Evolutionary conservation across 2,113 vertebrate genomes (phyloP), one percentile per base, ranked within the genome.

Genomic region (Empidonax alnorum): DNA sequence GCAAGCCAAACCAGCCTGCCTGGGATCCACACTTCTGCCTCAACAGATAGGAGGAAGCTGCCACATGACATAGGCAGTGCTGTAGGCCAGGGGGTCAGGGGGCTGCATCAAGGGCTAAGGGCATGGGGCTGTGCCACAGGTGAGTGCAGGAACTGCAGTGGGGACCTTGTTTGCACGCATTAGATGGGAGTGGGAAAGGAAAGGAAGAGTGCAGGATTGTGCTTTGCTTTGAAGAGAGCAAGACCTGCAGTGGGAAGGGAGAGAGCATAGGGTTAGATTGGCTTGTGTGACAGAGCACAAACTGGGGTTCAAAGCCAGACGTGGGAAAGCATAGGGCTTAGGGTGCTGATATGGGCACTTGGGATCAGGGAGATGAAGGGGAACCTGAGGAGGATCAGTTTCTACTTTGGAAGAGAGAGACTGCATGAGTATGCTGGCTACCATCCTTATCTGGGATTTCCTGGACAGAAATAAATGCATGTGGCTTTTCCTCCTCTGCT

Each of bases 21-120:
- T 20, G 46, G 35, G 30, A 85, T 27, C 12, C 1, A 0, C 4
- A 2, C 20, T 24, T 66, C 14, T 10, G 63, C 5, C 37, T n/a
- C 0, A 0, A 37, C 22, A 52, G 46, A 8, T 0, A 4, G 53
- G 39, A 84, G n/a, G 15, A 18, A 61, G 63, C 25, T 2, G 8
- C 3, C 28, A 3, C 1, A 25, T 55, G 27, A 50, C 4, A 7
- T 0, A 30, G 49, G 41, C 25, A 27, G 46, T 4, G 30, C 37
- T 63, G 61, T 30, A 30, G 61, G 61, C 30, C 18, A 41, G 56
- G 56, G 35, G 47, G 47, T 19, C 47, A 49, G 39, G 39, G 31
- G 33, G 20, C 39, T 30, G 27, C 39, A 21, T 14, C 27, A 4
- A 14, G 37, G 27, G 18, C 66, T 50, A 13, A 42, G 33, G 49